A percentile compares a stretch with the other conserved stretches of the same genome.
phyloP scores from a whole-genome alignment of 2,797 vertebrate species.

The Lagorchestes hirsutus region DNA sequence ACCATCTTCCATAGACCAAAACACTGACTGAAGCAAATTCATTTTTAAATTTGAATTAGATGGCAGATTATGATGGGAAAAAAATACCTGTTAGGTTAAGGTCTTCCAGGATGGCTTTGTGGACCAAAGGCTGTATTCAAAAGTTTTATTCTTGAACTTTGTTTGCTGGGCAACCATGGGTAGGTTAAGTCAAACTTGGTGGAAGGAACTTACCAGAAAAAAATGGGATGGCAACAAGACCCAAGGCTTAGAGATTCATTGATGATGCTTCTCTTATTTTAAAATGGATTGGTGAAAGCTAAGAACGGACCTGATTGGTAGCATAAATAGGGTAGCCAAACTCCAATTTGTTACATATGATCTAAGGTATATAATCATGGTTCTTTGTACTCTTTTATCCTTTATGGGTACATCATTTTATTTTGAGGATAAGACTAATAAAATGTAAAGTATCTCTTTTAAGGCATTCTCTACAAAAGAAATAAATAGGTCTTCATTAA shows the following conservation, averaged over 20 bases:
- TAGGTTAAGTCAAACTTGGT: not conserved
- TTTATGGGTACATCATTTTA: not conserved
- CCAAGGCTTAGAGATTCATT: not conserved
- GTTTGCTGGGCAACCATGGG: not conserved
- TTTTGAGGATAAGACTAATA: not conserved
- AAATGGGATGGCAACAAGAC: not conserved
- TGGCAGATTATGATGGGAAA: not conserved
- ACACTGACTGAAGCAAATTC: not conserved
- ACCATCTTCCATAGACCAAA: not conserved
- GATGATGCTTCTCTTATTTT: not conserved
- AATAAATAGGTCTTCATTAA: not conserved
- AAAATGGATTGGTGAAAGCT: not conserved
- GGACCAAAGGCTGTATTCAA: not conserved
- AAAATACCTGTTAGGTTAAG: not conserved
- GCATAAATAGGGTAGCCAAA: not conserved
- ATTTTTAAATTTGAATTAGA: not conserved
- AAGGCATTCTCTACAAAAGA: not conserved
- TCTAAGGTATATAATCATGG: not conserved
- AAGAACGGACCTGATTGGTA: not conserved
- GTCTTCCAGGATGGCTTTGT: not conserved
- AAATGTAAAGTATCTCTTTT: not conserved
- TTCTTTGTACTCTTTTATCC: not conserved
- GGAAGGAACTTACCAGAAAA: not conserved
- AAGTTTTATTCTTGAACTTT: not conserved
- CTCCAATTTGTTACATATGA: not conserved